Conservation (phyloP, 2,113 vertebrate genomes). For the Melanotaenia duboulayi region DNA sequence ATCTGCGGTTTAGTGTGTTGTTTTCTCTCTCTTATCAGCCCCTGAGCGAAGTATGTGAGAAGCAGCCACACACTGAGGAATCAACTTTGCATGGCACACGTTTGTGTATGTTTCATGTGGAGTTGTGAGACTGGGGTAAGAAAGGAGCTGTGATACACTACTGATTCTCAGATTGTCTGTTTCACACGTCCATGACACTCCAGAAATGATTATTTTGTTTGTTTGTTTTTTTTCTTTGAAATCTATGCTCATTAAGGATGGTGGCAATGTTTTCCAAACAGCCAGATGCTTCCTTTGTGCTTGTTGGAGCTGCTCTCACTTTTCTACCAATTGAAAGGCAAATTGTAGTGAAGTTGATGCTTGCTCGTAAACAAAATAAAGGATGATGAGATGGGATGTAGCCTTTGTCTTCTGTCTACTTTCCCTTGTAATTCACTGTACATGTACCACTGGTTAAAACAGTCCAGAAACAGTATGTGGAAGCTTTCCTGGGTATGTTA, state of each 20-base stretch:
- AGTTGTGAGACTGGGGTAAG: slow-evolving; percentile 48
- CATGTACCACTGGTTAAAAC: neutral
- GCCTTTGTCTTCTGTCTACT: slow-evolving; percentile 29
- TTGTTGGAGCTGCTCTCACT: slow-evolving; percentile 83
- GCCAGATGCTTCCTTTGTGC: slow-evolving; percentile 79
- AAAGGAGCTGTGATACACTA: slow-evolving; percentile 68
- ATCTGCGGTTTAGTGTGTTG: slow-evolving; percentile 33
- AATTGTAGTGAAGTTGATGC: slow-evolving; percentile 84
- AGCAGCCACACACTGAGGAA: slow-evolving; percentile 52
- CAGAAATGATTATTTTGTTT: slow-evolving; percentile 33
- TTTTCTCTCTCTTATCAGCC: slow-evolving; percentile 45
- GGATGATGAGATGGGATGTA: slow-evolving; percentile 79
- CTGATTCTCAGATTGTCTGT: slow-evolving; percentile 73
- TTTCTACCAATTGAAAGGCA: slow-evolving; percentile 80
- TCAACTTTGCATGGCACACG: slow-evolving; percentile 74
- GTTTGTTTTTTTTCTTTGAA: slow-evolving; percentile 46
- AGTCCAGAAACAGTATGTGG: neutral
- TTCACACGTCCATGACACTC: slow-evolving; percentile 68
- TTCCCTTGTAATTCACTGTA: neutral
- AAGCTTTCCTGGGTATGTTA: slow-evolving; percentile 14
- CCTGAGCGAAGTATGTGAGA: slow-evolving; percentile 57
- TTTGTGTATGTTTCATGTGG: slow-evolving; percentile 63
- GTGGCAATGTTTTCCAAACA: slow-evolving; percentile 64
- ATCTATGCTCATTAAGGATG: slow-evolving; percentile 31
- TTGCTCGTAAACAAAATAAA: slow-evolving; percentile 87